phyloP scores from a whole-genome alignment of 2,888 invertebrate genomes.

The Eulithis prunata region DNA sequence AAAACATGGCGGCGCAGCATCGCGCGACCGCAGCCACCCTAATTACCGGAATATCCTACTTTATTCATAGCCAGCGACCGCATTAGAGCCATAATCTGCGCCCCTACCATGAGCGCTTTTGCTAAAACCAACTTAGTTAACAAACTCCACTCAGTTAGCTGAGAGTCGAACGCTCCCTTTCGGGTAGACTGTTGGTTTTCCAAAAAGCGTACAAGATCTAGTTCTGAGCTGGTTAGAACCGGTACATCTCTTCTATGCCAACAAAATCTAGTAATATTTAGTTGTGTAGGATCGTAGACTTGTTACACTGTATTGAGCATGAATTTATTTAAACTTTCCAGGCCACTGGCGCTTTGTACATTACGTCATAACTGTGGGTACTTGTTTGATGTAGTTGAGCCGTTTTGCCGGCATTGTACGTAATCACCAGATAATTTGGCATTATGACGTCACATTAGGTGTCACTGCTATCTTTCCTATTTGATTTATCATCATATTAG shows the following conservation, averaged over 20 bases:
- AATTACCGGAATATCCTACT: constrained; percentile 28
- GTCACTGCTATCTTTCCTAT: constrained; percentile 8
- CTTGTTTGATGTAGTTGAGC: not conserved
- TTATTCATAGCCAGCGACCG: constrained; percentile 26
- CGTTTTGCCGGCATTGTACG: not conserved
- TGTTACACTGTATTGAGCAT: too few species aligned
- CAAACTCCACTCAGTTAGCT: not conserved
- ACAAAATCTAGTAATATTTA: too few species aligned
- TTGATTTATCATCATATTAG: constrained; percentile 12
- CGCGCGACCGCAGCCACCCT: constrained; percentile 19
- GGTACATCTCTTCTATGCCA: too few species aligned
- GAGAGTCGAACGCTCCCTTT: not conserved
- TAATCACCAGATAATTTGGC: constrained; percentile 8
- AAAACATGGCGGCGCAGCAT: constrained; percentile 12
- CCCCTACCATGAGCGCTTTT: constrained; percentile 7
- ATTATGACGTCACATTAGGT: constrained; percentile 13
- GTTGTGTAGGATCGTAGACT: too few species aligned
- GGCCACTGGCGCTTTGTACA: too few species aligned
- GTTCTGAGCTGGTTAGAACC: too few species aligned
- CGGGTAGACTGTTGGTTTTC: too few species aligned
- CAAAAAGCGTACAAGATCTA: too few species aligned
- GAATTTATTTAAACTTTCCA: too few species aligned
- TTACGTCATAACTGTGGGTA: too few species aligned
- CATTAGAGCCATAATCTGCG: constrained; percentile 6
- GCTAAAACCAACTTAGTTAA: constrained; percentile 4